phyloP scores from a whole-genome alignment of 2,797 vertebrate species.

The Tinamus major region DNA sequence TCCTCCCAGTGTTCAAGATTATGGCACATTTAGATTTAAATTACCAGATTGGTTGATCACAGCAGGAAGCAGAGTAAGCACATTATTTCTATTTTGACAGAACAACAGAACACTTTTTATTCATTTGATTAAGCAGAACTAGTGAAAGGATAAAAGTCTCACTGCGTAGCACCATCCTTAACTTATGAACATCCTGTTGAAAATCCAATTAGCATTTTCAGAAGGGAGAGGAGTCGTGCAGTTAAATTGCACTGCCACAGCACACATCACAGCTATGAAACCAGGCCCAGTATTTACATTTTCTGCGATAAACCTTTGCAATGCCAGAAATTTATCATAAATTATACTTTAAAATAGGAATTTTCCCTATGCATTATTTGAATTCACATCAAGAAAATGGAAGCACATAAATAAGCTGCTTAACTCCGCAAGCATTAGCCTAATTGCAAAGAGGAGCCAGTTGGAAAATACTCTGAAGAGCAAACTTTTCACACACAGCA shows the following conservation, averaged over 20 bases:
- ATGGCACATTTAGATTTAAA: conserved; percentile 76
- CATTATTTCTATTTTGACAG: conserved; percentile 75
- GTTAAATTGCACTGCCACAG: conserved; percentile 27
- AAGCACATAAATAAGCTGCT: conserved; percentile 11
- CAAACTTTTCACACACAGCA: not conserved
- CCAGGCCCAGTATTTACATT: not conserved
- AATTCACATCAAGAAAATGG: conserved; percentile 17
- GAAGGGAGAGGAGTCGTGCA: conserved; percentile 28
- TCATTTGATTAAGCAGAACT: conserved; percentile 69
- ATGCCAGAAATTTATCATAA: conserved; percentile 35
- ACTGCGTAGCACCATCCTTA: conserved; percentile 41
- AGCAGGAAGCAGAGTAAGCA: conserved; percentile 71
- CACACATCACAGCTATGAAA: not conserved
- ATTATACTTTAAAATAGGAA: conserved; percentile 39
- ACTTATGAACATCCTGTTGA: conserved; percentile 44
- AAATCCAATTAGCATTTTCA: conserved; percentile 57
- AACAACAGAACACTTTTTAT: conserved; percentile 69
- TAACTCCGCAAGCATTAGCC: not conserved
- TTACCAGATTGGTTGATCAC: conserved; percentile 69
- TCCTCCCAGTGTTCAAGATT: conserved; percentile 57
- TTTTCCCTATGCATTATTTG: not conserved
- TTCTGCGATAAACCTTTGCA: not conserved
- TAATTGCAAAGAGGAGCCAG: conserved; percentile 7
- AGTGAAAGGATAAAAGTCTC: conserved; percentile 35
- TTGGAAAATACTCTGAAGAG: conserved; percentile 21